A percentile compares a stretch with the other conserved stretches of the same genome.
Evolutionary conservation across 35 echinoderm and acorn worm genomes (phyloP).

Genomic region (Ophiothrix spiculata): DNA sequence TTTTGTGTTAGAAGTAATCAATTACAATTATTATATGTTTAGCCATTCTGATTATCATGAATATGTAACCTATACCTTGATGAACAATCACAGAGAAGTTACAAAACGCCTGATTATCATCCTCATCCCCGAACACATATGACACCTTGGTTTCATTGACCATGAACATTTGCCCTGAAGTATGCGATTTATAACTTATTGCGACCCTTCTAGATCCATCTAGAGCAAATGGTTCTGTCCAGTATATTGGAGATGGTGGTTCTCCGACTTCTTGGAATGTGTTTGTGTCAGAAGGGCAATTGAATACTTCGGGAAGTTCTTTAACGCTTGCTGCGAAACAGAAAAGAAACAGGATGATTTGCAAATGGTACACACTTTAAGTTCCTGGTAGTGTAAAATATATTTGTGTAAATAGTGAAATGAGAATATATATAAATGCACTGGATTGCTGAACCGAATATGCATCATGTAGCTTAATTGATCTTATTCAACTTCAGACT

Average conservation of each 20-base stretch:
- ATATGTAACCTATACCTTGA: conserved; percentile 13
- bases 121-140: conserved; percentile 56
- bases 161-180: conserved; percentile 43
- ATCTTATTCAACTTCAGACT: too few species aligned
- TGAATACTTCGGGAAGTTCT: conserved; percentile 5
- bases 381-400: not conserved
- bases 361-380: not conserved
- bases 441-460: too few species aligned
- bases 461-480: too few species aligned
- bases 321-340: not conserved
- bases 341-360: not conserved
- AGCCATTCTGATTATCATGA: not conserved
- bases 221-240: conserved; percentile 57
- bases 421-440: not conserved
- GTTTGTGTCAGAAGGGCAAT: conserved; percentile 16
- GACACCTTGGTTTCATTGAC: conserved; percentile 46
- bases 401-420: not conserved
- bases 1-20: too few species aligned
- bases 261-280: not conserved
- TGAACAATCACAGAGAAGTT: conserved; percentile 54
- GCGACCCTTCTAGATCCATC: conserved; percentile 52
- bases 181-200: not conserved
- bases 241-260: not conserved
- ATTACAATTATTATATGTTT: too few species aligned
- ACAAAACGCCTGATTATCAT: conserved; percentile 54